Conservation (phyloP, 2,797 vertebrate genomes). For the Numenius phaeopus region DNA sequence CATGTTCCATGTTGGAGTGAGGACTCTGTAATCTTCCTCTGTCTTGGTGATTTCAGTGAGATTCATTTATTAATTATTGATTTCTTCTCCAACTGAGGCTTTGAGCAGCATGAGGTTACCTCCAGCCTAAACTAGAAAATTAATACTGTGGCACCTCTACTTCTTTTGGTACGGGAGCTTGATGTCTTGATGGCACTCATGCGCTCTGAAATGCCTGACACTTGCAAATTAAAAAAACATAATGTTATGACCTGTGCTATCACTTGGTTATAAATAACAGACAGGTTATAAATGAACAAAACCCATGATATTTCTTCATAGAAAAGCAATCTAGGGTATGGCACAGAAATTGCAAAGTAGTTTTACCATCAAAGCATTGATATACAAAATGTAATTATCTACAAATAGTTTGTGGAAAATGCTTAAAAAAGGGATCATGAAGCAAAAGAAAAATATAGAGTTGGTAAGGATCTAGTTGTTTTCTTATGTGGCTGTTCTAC, state of each 20-base stretch:
- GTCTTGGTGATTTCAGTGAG: not conserved
- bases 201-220: not conserved
- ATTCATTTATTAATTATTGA: not conserved
- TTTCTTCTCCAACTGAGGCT: not conserved
- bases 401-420: not conserved
- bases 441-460: not conserved
- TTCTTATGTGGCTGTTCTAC: not conserved
- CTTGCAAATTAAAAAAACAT: not conserved
- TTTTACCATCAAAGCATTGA: not conserved
- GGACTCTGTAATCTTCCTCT: not conserved
- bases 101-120: not conserved
- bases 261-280: not conserved
- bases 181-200: not conserved
- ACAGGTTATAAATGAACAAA: not conserved
- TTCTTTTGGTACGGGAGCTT: not conserved
- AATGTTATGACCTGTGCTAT: not conserved
- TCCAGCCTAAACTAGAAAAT: not conserved
- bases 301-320: not conserved
- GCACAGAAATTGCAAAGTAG: not conserved
- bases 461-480: not conserved
- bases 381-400: not conserved
- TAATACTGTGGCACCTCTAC: not conserved
- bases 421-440: not conserved
- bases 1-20: not conserved
- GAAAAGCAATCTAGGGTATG: not conserved